Evolutionary conservation across 2,797 vertebrate genomes (phyloP).

Genomic region (Acrossocheilus wenchowensis): DNA sequence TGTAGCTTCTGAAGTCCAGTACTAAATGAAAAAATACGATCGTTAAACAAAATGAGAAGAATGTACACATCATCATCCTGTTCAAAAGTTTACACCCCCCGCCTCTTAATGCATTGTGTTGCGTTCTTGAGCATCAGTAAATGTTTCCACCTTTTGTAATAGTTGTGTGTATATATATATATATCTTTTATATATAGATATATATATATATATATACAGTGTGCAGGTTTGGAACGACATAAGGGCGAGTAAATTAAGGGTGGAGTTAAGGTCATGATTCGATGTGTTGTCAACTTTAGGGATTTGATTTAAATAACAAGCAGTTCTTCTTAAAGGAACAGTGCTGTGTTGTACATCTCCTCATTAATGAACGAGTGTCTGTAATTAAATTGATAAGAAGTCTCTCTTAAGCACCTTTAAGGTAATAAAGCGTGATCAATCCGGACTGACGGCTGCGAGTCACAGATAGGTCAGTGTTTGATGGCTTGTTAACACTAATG

Average conservation of each 20-base stretch:
- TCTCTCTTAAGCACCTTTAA: slow-evolving; percentile 83
- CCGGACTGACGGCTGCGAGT: slow-evolving; percentile 72
- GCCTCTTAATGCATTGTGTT: too few species aligned
- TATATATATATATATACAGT: too few species aligned
- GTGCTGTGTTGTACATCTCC: slow-evolving; percentile 63
- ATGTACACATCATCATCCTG: too few species aligned
- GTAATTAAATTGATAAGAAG: slow-evolving; percentile 86
- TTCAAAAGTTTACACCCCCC: too few species aligned
- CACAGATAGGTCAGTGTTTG: slow-evolving; percentile 44
- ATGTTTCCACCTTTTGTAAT: too few species aligned
- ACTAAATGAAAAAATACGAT: too few species aligned
- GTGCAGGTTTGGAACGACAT: not conserved
- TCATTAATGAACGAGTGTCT: slow-evolving; percentile 79
- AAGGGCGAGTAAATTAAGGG: not conserved
- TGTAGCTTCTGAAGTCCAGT: too few species aligned
- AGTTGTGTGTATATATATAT: too few species aligned
- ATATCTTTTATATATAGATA: too few species aligned
- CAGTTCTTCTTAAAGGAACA: not conserved
- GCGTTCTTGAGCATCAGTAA: too few species aligned
- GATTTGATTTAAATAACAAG: slow-evolving; percentile 68
- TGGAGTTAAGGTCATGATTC: not conserved
- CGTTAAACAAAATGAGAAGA: too few species aligned
- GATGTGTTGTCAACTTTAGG: not conserved
- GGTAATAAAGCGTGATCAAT: slow-evolving; percentile 84
- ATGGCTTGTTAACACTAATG: slow-evolving; percentile 47